A percentile compares a stretch with the other conserved stretches of the same genome.
Conservation (phyloP, 92 coral and sea anemone species). For the Actinernus sp. region DNA sequence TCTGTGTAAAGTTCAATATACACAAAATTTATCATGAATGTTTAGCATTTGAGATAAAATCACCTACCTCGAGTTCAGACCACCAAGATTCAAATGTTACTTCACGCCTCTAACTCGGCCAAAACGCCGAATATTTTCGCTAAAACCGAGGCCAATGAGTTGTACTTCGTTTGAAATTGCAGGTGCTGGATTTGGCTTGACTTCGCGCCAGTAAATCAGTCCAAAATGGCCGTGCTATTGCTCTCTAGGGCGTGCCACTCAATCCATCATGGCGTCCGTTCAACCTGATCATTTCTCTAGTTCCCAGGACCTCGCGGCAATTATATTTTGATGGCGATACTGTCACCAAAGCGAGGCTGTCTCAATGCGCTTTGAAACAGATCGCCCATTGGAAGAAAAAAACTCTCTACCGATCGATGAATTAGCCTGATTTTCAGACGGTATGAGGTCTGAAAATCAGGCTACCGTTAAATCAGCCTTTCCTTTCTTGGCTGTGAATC, state of each 20-base stretch:
- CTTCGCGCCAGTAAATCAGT: conserved; percentile 5
- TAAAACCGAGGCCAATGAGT: conserved; percentile 10
- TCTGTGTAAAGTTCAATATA: too few relatives aligned
- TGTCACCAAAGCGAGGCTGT: too few relatives aligned
- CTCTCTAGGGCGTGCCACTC: conserved; percentile 48
- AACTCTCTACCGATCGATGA: too few relatives aligned
- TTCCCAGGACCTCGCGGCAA: conserved; percentile 25
- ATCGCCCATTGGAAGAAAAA: too few relatives aligned
- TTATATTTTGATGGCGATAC: neutral
- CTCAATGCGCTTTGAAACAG: too few relatives aligned
- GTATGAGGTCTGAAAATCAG: too few relatives aligned
- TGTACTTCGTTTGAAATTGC: neutral
- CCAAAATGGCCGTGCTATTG: conserved; percentile 8
- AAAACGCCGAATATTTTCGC: conserved; percentile 19
- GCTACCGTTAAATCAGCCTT: too few relatives aligned
- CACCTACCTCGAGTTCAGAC: conserved; percentile 1
- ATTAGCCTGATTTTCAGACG: too few relatives aligned
- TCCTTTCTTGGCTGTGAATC: too few relatives aligned
- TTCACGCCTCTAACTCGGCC: conserved; percentile 21
- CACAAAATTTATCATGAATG: too few relatives aligned
- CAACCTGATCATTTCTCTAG: neutral
- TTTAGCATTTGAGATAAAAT: too few relatives aligned
- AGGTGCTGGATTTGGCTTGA: conserved; percentile 13
- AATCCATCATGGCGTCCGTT: conserved; percentile 57
- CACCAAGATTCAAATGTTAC: neutral